A percentile compares a stretch with the other conserved stretches of the same genome.
These are phyloP conservation scores for Urocitellus parryii DNA, from an alignment of 2,113 vertebrate genomes.

Conservation along the genomic window DNA sequence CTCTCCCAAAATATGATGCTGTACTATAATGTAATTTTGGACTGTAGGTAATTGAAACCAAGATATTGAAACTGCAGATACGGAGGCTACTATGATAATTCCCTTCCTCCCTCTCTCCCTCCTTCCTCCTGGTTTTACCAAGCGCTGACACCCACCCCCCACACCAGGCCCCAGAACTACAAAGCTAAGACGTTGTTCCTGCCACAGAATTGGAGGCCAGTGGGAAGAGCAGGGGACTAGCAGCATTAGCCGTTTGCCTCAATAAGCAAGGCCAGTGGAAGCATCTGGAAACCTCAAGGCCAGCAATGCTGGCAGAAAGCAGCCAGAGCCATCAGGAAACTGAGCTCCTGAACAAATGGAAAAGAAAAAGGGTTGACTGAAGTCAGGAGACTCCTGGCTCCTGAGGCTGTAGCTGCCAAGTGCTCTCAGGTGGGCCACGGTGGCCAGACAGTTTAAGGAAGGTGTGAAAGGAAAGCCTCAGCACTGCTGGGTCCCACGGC, in stretches of 20 bases:
- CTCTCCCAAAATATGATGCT: neutral
- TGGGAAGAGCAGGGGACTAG: neutral
- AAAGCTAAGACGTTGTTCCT: neutral
- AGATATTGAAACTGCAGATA: neutral
- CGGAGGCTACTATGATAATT: too few relatives aligned
- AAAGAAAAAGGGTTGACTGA: neutral
- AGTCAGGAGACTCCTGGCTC: constrained; percentile 7
- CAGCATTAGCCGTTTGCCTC: neutral
- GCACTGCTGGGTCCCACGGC: constrained; percentile 32
- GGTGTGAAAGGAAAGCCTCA: neutral
- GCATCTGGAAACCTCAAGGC: constrained; percentile 58
- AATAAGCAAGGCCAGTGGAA: neutral
- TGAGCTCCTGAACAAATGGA: neutral
- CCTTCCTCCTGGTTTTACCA: neutral
- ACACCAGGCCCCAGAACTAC: neutral
- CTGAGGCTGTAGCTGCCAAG: neutral
- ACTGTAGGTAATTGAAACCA: neutral
- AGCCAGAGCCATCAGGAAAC: neutral
- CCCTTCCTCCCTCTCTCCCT: too few relatives aligned
- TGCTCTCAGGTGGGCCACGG: neutral
- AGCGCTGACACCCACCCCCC: too few relatives aligned
- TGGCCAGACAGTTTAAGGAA: neutral
- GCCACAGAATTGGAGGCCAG: neutral
- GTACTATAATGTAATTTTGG: neutral
- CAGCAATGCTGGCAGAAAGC: neutral